These are phyloP conservation scores for Lipotes vexillifer DNA, from an alignment of 2,113 vertebrate species.

Conservation along the genomic window DNA sequence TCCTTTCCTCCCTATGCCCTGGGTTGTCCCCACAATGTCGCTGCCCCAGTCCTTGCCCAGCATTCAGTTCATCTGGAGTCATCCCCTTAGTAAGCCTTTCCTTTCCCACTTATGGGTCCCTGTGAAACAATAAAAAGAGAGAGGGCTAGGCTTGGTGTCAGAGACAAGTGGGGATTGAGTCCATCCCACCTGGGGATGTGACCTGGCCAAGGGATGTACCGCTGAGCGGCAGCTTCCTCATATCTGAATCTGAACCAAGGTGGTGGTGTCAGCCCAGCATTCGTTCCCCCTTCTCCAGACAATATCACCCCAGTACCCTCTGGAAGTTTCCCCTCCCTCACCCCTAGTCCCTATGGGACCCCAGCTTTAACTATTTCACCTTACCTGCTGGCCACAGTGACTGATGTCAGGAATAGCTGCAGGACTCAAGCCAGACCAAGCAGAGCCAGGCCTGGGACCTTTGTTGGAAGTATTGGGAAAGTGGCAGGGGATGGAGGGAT, in stretches of 20 bases:
- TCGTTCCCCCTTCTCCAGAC: not conserved
- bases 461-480: not conserved
- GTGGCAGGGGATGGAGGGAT: not conserved
- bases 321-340: not conserved
- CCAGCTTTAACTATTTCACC: not conserved
- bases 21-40: not conserved
- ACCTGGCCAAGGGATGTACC: not conserved
- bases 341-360: not conserved
- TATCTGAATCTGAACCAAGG: not conserved
- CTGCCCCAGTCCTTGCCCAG: not conserved
- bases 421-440: not conserved
- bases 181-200: not conserved
- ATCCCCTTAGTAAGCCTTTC: not conserved
- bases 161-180: not conserved
- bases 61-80: not conserved
- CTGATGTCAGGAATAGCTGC: not conserved
- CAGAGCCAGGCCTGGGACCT: not conserved
- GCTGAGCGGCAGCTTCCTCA: fast-evolving
- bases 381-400: not conserved
- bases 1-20: not conserved
- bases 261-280: not conserved
- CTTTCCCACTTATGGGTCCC: not conserved
- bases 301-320: too few species aligned
- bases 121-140: not conserved
- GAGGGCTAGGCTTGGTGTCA: not conserved